Evolutionary conservation across 2,797 vertebrate species (phyloP), one percentile per base, ranked within the genome.

Genomic region (Sylvilagus floridanus): DNA sequence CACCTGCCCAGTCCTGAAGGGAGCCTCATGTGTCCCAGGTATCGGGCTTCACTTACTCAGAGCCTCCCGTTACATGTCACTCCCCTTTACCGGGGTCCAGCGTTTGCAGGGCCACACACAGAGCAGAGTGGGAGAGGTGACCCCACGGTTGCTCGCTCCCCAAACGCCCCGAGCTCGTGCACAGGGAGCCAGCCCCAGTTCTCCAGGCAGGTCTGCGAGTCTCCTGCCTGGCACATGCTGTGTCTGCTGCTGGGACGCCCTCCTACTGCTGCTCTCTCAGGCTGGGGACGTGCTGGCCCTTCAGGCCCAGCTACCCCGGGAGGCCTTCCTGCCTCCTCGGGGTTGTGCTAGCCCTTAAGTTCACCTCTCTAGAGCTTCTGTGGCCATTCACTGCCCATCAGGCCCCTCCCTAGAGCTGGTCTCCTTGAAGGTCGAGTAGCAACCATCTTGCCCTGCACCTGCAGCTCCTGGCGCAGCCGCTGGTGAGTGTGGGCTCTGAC

Each of bases 91-190:
- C 17, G 10, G 78, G 62, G 5, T 32, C 26, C 26, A 35, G 79
- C 13, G 9, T n/a, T 50, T 52, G 22, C 7, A n/a, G 60, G 6
- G 8, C 37, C 62, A 42, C 14, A 88, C 0, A 5, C 37, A 62
- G 37, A 9, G 47, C 0, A 2, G 30, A 65, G 30, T 3, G 62
- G 32, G 69, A 47, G 30, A 83, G 21, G 57, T 19, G 81, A 5
- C 28, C 28, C 12, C 22, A 11, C 22, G 47, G 65, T n/a, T 73
- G 35, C 65, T 35, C 4, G 14, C 22, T 63, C 73, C 42, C 35
- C 17, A 42, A 78, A 68, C 3, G 62, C 8, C 28, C 22, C 3
- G 37, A 0, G 0, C 5, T n/a, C 17, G 50, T 1, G 5, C 1
- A 91, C 68, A 66, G 0, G 4, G 28, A 47, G 62, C 32, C 8